These are phyloP conservation scores for Heteractis magnifica DNA, from an alignment of 92 coral and sea anemone genomes.

Conservation along the genomic window DNA sequence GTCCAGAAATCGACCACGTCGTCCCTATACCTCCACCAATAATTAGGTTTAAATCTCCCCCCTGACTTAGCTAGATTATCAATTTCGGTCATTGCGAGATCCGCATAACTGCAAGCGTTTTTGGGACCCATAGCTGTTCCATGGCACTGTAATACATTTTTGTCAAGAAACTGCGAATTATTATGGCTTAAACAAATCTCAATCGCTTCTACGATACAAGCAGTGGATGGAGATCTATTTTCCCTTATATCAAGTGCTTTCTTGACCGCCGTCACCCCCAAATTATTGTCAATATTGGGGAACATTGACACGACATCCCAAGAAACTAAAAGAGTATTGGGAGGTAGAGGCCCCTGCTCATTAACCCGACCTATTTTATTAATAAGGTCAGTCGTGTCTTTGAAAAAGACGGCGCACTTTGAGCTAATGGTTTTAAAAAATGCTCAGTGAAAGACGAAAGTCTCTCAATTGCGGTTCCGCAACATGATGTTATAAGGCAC, in stretches of 20 bases:
- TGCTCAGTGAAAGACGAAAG: too few species aligned
- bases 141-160: constrained; percentile 49
- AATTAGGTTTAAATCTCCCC: constrained; percentile 20
- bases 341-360: too few species aligned
- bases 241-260: constrained; percentile 25
- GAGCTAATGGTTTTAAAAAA: too few species aligned
- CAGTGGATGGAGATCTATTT: constrained; percentile 35
- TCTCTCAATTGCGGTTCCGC: too few species aligned
- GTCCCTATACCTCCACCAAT: constrained; percentile 41
- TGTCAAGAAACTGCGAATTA: constrained; percentile 29
- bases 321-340: too few species aligned
- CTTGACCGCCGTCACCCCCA: constrained; percentile 41
- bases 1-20: constrained; percentile 39
- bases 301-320: constrained; percentile 21
- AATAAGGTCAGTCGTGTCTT: too few species aligned
- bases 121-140: constrained; percentile 8
- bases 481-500: too few species aligned
- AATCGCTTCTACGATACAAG: constrained; percentile 51
- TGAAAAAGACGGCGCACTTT: too few species aligned
- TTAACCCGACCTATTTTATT: too few species aligned
- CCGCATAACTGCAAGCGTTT: constrained; percentile 18
- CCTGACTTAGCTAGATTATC: constrained; percentile 24
- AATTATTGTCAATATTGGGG: constrained; percentile 30
- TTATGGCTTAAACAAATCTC: constrained; percentile 45
- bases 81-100: constrained; percentile 34